Evolutionary conservation across 2,888 invertebrate species (phyloP), one percentile per base, ranked within the genome.

Genomic region (Apantesis nais): DNA sequence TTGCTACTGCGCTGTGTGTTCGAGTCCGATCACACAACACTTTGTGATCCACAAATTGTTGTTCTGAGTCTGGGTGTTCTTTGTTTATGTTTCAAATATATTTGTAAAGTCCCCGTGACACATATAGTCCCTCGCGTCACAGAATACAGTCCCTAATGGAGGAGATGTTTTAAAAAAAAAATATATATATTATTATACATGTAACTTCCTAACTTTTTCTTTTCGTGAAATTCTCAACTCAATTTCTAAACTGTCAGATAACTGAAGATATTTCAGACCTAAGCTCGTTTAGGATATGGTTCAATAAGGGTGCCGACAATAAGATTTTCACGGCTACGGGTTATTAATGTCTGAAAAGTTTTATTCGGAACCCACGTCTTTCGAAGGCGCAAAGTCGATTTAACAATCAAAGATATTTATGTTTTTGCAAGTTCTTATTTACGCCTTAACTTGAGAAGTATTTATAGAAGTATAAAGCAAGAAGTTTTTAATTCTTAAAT

Each of bases 1-100:
- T 96, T 1, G 95, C 95, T 1, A 96, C 96, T 62, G 95, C 93
- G 81, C 95, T n/a, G n/a, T n/a, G n/a, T n/a, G n/a, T n/a, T n/a
- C n/a, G n/a, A n/a, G n/a, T n/a, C n/a, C n/a, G n/a, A n/a, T n/a
- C n/a, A n/a, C n/a, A n/a, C n/a, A n/a, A n/a, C n/a, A n/a, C n/a
- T n/a, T n/a, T n/a, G n/a, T n/a, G n/a, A n/a, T n/a, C n/a, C n/a
- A n/a, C n/a, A n/a, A n/a, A n/a, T n/a, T n/a, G n/a, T n/a, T n/a
- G n/a, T n/a, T n/a, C n/a, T n/a, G n/a, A n/a, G n/a, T n/a, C n/a
- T n/a, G n/a, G n/a, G n/a, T n/a, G n/a, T n/a, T n/a, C n/a, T n/a
- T n/a, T n/a, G n/a, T n/a, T n/a, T n/a, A n/a, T n/a, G n/a, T n/a
- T n/a, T n/a, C n/a, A n/a, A n/a, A n/a, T n/a, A 48, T 8, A 8